Evolutionary conservation across 2,888 invertebrate species (phyloP).

Genomic region (Drosophila fulvimacula): DNA sequence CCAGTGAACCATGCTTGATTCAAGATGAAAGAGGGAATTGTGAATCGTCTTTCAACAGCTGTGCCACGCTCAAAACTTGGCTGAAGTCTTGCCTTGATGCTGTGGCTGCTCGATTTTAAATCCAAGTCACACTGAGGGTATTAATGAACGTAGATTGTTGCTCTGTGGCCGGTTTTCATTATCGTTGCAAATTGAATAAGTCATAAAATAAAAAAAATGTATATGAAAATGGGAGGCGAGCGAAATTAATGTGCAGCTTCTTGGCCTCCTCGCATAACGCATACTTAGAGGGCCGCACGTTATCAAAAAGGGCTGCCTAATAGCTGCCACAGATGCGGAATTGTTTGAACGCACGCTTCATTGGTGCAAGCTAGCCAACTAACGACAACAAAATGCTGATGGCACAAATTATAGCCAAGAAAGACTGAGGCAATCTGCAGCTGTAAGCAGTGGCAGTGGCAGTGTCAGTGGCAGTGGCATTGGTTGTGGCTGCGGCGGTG

Average conservation of each 20-base stretch:
- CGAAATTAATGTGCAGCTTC: slow-evolving; percentile 57
- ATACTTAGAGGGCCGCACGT: slow-evolving; percentile 17
- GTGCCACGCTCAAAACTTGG: slow-evolving; percentile 38
- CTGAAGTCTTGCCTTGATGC: slow-evolving; percentile 43
- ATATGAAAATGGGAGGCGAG: slow-evolving; percentile 20
- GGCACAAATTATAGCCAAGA: slow-evolving; percentile 74
- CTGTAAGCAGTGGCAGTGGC: slow-evolving; percentile 22
- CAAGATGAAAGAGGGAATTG: slow-evolving; percentile 20
- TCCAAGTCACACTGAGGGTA: slow-evolving; percentile 81
- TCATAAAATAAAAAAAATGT: slow-evolving; percentile 54
- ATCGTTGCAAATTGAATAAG: slow-evolving; percentile 64
- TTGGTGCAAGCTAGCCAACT: slow-evolving; percentile 50
- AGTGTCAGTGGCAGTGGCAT: not conserved
- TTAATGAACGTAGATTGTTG: slow-evolving; percentile 71
- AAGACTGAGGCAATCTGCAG: slow-evolving; percentile 29
- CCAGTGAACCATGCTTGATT: slow-evolving; percentile 56
- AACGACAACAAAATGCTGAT: slow-evolving; percentile 76
- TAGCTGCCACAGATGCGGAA: slow-evolving; percentile 52
- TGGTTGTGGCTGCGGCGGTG: slow-evolving; percentile 49
- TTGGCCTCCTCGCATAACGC: slow-evolving; percentile 4
- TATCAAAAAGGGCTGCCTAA: slow-evolving; percentile 67
- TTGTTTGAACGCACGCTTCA: slow-evolving; percentile 73
- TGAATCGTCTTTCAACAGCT: slow-evolving; percentile 65
- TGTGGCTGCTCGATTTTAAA: slow-evolving; percentile 74
- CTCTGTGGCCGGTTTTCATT: slow-evolving; percentile 49